Conservation (phyloP, 2,888 invertebrate genomes). For the Rhagophthalmus giganteus region DNA sequence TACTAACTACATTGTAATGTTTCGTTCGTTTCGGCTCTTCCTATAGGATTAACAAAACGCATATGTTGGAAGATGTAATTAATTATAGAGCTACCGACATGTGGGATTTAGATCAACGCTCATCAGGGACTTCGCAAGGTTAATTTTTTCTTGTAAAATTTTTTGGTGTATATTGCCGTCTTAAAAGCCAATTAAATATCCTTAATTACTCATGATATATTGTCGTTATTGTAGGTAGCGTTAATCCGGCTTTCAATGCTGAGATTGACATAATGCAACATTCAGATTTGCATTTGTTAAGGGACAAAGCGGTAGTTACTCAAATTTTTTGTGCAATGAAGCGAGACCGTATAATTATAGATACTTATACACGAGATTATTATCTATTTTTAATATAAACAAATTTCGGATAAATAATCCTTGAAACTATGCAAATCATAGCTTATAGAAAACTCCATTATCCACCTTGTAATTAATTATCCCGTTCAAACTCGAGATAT, state of each 20-base stretch:
- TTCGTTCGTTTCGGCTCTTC: background rate
- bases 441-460: conserved; percentile 3
- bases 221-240: conserved; percentile 13
- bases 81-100: background rate
- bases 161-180: conserved; percentile 1
- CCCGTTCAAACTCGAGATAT: too few species aligned
- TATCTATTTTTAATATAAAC: background rate
- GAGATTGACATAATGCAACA: conserved; percentile 10
- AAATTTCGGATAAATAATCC: conserved; percentile 1
- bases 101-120: background rate
- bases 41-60: too few species aligned
- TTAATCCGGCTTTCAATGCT: conserved; percentile 16
- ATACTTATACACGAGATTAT: background rate
- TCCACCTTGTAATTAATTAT: background rate
- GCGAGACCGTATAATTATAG: background rate
- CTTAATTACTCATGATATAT: too few species aligned
- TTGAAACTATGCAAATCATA: conserved; percentile 14
- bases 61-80: background rate
- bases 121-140: background rate
- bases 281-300: background rate
- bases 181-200: conserved; percentile 12
- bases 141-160: background rate
- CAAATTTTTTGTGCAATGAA: background rate
- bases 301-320: too few species aligned
- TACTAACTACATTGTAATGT: too few species aligned